A percentile compares a stretch with the other conserved stretches of the same genome.
These are phyloP conservation scores for Stratiomys singularior DNA, from an alignment of 2,888 invertebrate species.

Conservation along the genomic window DNA sequence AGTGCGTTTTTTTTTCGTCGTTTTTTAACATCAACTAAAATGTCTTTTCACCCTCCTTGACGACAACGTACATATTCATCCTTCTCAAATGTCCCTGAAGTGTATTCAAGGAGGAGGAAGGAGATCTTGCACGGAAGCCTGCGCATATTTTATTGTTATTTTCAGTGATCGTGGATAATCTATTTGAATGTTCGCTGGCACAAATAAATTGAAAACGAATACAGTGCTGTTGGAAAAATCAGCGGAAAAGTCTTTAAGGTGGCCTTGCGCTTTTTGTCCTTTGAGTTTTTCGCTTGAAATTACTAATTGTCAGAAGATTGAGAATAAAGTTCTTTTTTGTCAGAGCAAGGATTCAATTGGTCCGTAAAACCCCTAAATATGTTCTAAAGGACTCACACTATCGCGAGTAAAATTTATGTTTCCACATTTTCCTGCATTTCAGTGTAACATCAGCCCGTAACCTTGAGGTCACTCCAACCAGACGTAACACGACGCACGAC, in stretches of 20 bases:
- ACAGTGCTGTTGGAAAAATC: neutral
- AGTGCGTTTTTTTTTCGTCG: slow-evolving; percentile 8
- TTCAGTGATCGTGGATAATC: neutral
- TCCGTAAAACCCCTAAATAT: too few species aligned
- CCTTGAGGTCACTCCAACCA: slow-evolving; percentile 16
- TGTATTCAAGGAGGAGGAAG: slow-evolving; percentile 24
- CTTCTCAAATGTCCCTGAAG: slow-evolving; percentile 21
- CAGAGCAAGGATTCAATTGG: too few species aligned
- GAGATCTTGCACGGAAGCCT: neutral
- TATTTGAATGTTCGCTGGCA: neutral
- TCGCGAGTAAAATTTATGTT: too few species aligned
- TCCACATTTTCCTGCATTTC: neutral
- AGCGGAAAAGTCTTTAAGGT: too few species aligned
- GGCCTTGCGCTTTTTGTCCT: too few species aligned
- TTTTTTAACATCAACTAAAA: neutral
- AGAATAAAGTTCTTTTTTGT: too few species aligned
- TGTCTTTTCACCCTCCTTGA: slow-evolving; percentile 33
- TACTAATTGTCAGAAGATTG: too few species aligned
- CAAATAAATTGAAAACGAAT: neutral
- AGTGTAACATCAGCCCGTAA: neutral
- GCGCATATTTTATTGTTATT: neutral
- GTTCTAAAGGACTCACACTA: too few species aligned
- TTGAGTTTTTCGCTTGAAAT: too few species aligned
- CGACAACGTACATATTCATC: neutral
- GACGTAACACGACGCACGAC: slow-evolving; percentile 30